Base-by-base conservation (phyloP, 1,140 invertebrate genomes). In the Procambarus virginalis region DNA sequence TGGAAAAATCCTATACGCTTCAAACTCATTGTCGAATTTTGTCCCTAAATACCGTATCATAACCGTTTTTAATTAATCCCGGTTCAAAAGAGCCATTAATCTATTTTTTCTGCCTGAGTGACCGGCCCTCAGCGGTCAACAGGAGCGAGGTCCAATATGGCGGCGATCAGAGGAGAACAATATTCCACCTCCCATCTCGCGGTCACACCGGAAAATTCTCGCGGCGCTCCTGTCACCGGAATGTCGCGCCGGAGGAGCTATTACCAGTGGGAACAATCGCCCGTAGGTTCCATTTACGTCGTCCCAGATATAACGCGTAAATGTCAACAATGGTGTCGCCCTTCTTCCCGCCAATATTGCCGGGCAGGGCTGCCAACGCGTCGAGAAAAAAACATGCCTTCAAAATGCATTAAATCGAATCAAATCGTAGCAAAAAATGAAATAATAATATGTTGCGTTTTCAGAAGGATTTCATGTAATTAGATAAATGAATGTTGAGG, bases 251-350 rank as follows among this genome's bases (percentile, higher is more conserved):
- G 34, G 70, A n/a, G 70, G 6, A 75, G 34, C 70, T 75, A 75
- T 75, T 75, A 75, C 70, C 20, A 6, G 70, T 8, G 34, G 70
- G 70, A 45, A 75, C 20, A 8, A 9, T 22, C 34, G 70, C 20
- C 20, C 1, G 8, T 8, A 45, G 20, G n/a, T 8, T 9, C 20
- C 20, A 45, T 45, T 22, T n/a, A n/a, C 70, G 70, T 75, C 70
- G n/a, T n/a, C 20, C 34, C 10, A 75, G 70, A 75, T 75, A 75
- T 75, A 14, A 75, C 70, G n/a, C 10, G 70, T 75, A 75, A 75
- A 45, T 75, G 70, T 75, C 70, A 45, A 45, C 70, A n/a, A 75
- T 75, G 20, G 70, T 75, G 70, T 75, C 14, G 55, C 8, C 8
- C 70, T 75, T 34, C 70, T 6, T 45, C 70, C 20, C 10, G 20